Evolutionary conservation across 1,140 invertebrate genomes (phyloP), one percentile per base, ranked within the genome.

Genomic region (Drosophila kohkoa): DNA sequence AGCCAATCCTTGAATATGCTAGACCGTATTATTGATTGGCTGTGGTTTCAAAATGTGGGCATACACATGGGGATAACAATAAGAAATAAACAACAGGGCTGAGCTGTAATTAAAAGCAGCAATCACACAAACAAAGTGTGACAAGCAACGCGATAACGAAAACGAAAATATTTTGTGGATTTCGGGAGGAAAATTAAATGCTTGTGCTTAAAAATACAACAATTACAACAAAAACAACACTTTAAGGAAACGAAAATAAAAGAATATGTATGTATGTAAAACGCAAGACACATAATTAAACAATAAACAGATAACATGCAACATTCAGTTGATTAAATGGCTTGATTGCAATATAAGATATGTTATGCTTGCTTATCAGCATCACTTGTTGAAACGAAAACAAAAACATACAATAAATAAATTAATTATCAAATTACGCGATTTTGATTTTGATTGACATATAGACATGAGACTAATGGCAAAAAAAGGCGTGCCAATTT

Each of bases 351-450:
- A 54, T 15, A 54, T 15, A 8, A 54, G n/a, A 32, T 54, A 13
- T 7, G 11, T 13, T 52, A 25, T 25, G 20, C 0, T 25, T 25
- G 28, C 51, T 52, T 32, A 52, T 10, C 48, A 25, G 49, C 49
- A 10, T 20, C 49, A n/a, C 25, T 28, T 30, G 49, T 11, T 51
- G 10, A 28, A 51, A n/a, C 65, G 65, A 70, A 55, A 38, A 38
- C 30, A 38, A 55, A 3, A 38, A 11, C n/a, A 46, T 46, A 41
- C 20, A 57, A 25, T 30, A 57, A 20, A 41, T 7, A 48, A 60
- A 59, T 69, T 80, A 67, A 74, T 80, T 66, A 74, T 67, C 54
- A 51, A 81, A 78, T 77, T 71, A 48, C 59, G 20, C 20, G 3
- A 25, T 25, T 25, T 25, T 25, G 68, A 70, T 70, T 70, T 55